Base-by-base conservation (phyloP, 2,797 vertebrate genomes). In the Fistularia tabacaria region DNA sequence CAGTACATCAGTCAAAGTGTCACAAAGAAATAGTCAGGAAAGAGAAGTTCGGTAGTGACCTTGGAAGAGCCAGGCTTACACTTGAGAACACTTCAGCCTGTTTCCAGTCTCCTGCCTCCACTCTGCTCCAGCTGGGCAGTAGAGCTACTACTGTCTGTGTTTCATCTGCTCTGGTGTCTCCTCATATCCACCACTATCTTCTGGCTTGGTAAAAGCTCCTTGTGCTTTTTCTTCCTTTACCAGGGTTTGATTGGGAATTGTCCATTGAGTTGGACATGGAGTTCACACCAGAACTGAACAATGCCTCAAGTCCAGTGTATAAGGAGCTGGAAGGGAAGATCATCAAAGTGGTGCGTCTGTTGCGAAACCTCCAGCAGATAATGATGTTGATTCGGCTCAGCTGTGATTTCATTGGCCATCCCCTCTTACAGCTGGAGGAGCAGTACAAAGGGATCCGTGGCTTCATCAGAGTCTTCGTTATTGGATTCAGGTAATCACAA, bases 161-260 rank as follows among this genome's bases (percentile, higher is more conserved):
- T 38, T n/a, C n/a, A 11, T 38, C 38, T 12, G 12, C n/a, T 51
- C 14, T 14, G 10, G 7, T 9, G 3, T 1, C 12, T 37, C 8
- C 25, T 37, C 2, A n/a, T n/a, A 8, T 49, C 41, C 40, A 10
- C 36, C 14, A n/a, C 25, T 38, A 3, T 46, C 10, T 37, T 36
- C 5, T 46, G 36, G 14, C 11, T 1, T 12, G 4, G 7, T 7
- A 6, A 9, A 45, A 45, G 11, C 14, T 7, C 11, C 11, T 12
- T 45, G 46, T 45, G 11, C 10, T 47, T 3, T 39, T 47, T 39
- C 36, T 7, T 55, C 25, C 25, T 11, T 11, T 37, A 48, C 57
- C 74, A 86, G 85, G 0, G 41, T 36, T 74, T 14, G 0, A 40
- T 1, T 13, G 85, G 54, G 3, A 8, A 9, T 69, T 90, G 66